Evolutionary conservation across 2,113 vertebrate genomes (phyloP).

Genomic region (Cnemophilus loriae): DNA sequence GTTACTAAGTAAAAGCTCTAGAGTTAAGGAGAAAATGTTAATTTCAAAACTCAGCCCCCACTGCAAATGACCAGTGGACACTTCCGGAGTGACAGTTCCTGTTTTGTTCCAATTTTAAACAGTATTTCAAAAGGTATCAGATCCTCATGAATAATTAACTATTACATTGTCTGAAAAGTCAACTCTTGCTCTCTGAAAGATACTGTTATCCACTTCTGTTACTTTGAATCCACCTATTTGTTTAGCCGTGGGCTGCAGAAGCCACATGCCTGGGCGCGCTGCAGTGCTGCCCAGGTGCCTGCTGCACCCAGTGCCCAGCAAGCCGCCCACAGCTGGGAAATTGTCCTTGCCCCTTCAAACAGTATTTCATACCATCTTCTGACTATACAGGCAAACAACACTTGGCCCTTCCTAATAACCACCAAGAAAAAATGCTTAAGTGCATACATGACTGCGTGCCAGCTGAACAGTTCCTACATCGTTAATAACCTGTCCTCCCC

Average conservation of each 20-base stretch:
- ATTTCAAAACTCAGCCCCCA: background rate
- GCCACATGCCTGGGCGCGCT: rapidly evolving
- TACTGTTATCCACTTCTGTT: background rate
- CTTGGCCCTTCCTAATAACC: background rate
- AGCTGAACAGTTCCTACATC: background rate
- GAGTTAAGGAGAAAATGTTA: background rate
- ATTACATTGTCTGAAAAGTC: background rate
- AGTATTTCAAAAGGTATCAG: background rate
- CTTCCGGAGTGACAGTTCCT: background rate
- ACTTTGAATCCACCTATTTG: background rate
- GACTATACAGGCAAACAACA: background rate
- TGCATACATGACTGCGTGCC: background rate
- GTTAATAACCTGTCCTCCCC: background rate
- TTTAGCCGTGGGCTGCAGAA: background rate
- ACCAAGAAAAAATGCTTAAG: background rate
- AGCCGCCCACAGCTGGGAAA: background rate
- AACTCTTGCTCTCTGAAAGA: background rate
- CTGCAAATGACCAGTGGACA: background rate
- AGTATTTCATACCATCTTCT: background rate
- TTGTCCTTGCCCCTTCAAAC: background rate
- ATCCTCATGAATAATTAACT: background rate
- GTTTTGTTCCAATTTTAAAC: background rate
- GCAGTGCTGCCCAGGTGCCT: no score
- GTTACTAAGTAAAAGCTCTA: background rate
- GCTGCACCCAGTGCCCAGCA: rapidly evolving